These are phyloP conservation scores for Gambelia wislizenii DNA, from an alignment of 2,797 vertebrate genomes.

Conservation along the genomic window DNA sequence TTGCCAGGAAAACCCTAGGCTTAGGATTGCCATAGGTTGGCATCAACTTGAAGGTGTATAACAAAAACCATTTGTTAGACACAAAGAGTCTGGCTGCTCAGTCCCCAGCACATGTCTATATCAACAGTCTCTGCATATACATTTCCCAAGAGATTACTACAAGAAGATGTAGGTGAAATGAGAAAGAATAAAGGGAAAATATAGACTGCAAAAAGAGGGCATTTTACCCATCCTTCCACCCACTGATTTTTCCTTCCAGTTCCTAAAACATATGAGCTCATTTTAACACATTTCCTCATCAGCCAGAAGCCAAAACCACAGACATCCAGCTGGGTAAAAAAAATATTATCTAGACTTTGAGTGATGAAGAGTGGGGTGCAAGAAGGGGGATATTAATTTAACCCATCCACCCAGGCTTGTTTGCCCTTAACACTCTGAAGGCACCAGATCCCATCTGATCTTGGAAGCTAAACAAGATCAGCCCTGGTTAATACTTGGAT, in stretches of 20 bases:
- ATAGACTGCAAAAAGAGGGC: background rate
- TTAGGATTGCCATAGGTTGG: too few species aligned
- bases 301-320: background rate
- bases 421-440: too few species aligned
- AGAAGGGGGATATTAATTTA: background rate
- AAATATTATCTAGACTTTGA: background rate
- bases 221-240: background rate
- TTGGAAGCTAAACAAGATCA: too few species aligned
- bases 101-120: too few species aligned
- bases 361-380: background rate
- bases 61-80: too few species aligned
- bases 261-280: background rate
- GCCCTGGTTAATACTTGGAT: too few species aligned
- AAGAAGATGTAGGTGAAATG: background rate
- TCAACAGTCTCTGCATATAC: too few species aligned
- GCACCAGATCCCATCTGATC: too few species aligned
- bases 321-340: background rate
- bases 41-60: too few species aligned
- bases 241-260: background rate
- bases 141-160: background rate
- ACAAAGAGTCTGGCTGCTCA: too few species aligned
- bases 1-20: too few species aligned
- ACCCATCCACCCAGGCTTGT: background rate
- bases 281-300: background rate
- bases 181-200: too few species aligned